phyloP scores from a whole-genome alignment of 1,140 invertebrate species.

The Drosophila punjabiensis region DNA sequence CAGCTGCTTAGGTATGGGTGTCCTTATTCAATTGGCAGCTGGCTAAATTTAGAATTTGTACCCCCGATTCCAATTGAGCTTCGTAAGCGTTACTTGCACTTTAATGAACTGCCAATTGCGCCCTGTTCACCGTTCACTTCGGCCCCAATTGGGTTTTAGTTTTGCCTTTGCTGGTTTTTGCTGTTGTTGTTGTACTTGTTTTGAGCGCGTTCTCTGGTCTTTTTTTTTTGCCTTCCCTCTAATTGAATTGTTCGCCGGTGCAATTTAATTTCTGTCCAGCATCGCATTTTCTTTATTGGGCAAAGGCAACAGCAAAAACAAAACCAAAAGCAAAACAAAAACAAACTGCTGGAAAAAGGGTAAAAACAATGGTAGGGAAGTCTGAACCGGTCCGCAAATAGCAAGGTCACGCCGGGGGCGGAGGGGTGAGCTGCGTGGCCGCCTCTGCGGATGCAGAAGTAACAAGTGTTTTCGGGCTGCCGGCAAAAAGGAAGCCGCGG shows the following conservation, averaged over 20 bases:
- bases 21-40: conserved; percentile 20
- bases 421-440: conserved; percentile 4
- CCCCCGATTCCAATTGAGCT: conserved; percentile 16
- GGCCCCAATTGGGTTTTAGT: conserved; percentile 23
- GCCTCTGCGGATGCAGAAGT: conserved; percentile 22
- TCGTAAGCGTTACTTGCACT: conserved; percentile 51
- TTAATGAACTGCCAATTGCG: conserved; percentile 58
- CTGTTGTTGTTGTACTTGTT: conserved; percentile 5
- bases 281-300: conserved; percentile 49
- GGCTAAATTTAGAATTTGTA: conserved; percentile 23
- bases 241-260: conserved; percentile 70
- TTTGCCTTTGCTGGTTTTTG: conserved; percentile 3
- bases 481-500: conserved; percentile 42
- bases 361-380: conserved; percentile 12
- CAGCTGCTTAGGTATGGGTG: neutral
- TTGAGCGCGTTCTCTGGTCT: neutral
- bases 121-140: conserved; percentile 28
- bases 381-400: conserved; percentile 47
- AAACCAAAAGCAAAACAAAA: conserved; percentile 15
- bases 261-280: conserved; percentile 66
- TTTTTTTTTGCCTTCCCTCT: conserved; percentile 40
- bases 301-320: too few relatives aligned
- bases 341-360: conserved; percentile 21
- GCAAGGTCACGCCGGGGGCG: conserved; percentile 43
- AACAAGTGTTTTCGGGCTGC: conserved; percentile 63